These are phyloP conservation scores for Scolopax rusticola DNA, from an alignment of 2,797 vertebrate genomes.

Conservation along the genomic window DNA sequence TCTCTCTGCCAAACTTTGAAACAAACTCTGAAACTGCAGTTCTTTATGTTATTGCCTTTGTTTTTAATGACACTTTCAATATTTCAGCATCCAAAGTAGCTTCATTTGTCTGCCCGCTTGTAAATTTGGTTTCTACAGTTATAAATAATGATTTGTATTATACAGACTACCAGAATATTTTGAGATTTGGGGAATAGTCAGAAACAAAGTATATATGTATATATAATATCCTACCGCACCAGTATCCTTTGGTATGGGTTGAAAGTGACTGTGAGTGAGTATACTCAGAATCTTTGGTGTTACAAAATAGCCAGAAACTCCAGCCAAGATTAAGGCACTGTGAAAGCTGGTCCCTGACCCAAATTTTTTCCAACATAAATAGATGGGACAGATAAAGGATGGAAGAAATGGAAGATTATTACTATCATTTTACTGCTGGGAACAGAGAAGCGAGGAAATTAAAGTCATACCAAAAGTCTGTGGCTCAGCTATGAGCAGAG, in stretches of 20 bases:
- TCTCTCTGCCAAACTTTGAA: background rate
- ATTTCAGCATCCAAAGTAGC: background rate
- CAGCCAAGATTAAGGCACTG: background rate
- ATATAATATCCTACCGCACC: too few relatives aligned
- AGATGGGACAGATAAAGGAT: slow-evolving; percentile 15
- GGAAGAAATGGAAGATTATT: slow-evolving; percentile 10
- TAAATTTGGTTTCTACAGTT: background rate
- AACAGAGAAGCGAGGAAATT: background rate
- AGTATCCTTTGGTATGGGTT: background rate
- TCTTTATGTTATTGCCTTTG: background rate
- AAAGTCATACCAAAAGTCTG: background rate
- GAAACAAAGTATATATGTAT: background rate
- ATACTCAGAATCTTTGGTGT: background rate
- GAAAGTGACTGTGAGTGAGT: background rate
- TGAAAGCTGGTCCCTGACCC: background rate
- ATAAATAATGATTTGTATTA: background rate
- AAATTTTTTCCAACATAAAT: slow-evolving; percentile 17
- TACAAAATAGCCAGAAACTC: background rate
- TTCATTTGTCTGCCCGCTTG: background rate
- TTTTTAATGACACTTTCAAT: background rate
- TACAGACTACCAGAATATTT: background rate
- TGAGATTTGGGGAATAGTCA: background rate
- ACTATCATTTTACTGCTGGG: slow-evolving; percentile 26
- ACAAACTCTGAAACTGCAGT: background rate
- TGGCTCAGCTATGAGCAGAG: background rate